Evolutionary conservation across 64 coral and sea anemone species (phyloP).

Genomic region (Pachyseris speciosa): DNA sequence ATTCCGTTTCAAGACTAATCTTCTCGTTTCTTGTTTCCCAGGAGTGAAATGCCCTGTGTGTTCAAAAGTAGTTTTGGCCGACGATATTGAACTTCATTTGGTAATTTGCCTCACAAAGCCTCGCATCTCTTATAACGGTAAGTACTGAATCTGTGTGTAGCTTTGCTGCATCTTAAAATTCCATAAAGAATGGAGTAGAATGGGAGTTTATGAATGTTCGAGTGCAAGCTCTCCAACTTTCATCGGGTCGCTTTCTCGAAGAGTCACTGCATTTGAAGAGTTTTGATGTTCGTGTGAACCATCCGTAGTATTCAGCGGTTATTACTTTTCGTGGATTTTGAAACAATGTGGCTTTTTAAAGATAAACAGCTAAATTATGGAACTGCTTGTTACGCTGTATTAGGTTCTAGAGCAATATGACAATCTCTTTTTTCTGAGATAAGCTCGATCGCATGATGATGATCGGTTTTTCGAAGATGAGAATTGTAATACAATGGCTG

Average conservation of each 20-base stretch:
- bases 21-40: conserved; percentile 57
- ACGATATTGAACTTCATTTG: conserved; percentile 96
- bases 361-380: not conserved
- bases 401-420: not conserved
- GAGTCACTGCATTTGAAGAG: not conserved
- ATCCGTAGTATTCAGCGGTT: not conserved
- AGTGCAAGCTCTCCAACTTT: not conserved
- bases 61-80: conserved; percentile 88
- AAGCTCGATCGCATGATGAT: too few species aligned
- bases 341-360: not conserved
- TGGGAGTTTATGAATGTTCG: not conserved
- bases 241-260: not conserved
- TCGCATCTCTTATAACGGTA: conserved; percentile 95
- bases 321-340: not conserved
- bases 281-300: not conserved
- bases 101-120: conserved; percentile 99
- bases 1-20: not conserved
- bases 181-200: too few species aligned
- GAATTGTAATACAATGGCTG: not conserved
- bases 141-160: not conserved
- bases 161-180: not conserved
- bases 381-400: not conserved
- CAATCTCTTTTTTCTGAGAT: not conserved
- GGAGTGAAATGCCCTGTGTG: conserved; percentile 98
- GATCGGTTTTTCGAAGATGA: too few species aligned